Evolutionary conservation across 1,140 invertebrate species (phyloP).

Genomic region (Penaeus chinensis): DNA sequence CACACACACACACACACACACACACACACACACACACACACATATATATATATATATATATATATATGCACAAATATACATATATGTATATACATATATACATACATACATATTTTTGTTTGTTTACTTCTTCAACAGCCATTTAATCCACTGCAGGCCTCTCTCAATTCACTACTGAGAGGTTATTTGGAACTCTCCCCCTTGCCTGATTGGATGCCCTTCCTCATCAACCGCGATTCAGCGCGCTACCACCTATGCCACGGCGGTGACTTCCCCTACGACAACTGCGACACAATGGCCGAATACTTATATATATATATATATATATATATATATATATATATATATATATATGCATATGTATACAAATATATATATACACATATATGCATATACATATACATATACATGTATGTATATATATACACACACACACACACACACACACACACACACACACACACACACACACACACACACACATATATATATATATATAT

Average conservation of each 20-base stretch:
- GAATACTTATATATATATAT: neutral
- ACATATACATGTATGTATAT: neutral
- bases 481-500: conserved; percentile 1
- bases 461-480: neutral
- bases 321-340: conserved; percentile 3
- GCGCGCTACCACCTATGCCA: neutral
- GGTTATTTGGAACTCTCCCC: no score
- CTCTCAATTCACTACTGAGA: no score
- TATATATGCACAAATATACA: neutral
- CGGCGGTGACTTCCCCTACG: no score
- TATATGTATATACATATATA: neutral
- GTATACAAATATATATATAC: neutral
- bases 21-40: no score
- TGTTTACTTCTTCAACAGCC: no score
- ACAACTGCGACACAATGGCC: no score
- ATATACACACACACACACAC: neutral
- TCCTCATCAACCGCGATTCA: conserved; percentile 72
- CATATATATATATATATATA: no score
- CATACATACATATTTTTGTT: no score
- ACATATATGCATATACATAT: neutral
- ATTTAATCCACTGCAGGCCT: no score
- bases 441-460: neutral
- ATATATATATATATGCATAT: neutral
- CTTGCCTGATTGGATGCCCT: conserved; percentile 68
- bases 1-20: no score